Percentiles rank a stretch among this genome's conserved stretches.
phyloP scores from a whole-genome alignment of 2,113 vertebrate species.

The Sclerurus mexicanus region DNA sequence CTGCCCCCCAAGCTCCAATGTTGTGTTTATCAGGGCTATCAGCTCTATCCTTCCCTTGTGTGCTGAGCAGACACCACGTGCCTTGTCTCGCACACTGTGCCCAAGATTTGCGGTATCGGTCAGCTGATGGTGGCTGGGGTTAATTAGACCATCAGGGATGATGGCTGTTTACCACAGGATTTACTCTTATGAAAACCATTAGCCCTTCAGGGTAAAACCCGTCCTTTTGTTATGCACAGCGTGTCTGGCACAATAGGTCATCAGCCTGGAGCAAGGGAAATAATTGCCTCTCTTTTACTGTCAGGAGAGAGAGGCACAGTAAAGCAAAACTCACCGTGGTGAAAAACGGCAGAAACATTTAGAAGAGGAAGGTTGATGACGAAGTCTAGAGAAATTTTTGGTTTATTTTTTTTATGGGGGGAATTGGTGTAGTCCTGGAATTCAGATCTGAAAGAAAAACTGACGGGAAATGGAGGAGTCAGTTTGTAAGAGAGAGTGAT shows the following conservation, averaged over 20 bases:
- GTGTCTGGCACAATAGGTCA: neutral
- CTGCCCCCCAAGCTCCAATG: neutral
- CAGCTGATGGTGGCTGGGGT: neutral
- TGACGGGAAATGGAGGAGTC: neutral
- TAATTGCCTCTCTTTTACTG: neutral
- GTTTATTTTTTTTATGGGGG: neutral
- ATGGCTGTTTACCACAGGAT: neutral
- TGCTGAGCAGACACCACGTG: neutral
- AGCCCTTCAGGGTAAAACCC: neutral
- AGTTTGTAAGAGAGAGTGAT: neutral
- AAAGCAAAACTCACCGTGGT: neutral
- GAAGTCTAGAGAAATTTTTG: neutral
- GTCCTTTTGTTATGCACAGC: neutral
- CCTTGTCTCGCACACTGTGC: neutral
- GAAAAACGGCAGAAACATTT: neutral
- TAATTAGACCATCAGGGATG: neutral
- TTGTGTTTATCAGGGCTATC: neutral
- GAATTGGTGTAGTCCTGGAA: neutral
- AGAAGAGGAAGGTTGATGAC: neutral
- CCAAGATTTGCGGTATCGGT: neutral
- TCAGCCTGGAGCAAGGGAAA: neutral
- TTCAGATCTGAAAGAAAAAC: neutral
- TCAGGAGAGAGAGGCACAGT: neutral
- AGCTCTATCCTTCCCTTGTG: neutral
- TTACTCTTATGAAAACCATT: neutral